Conservation (phyloP, 2,113 vertebrate species). For the Pelmatolapia mariae region DNA sequence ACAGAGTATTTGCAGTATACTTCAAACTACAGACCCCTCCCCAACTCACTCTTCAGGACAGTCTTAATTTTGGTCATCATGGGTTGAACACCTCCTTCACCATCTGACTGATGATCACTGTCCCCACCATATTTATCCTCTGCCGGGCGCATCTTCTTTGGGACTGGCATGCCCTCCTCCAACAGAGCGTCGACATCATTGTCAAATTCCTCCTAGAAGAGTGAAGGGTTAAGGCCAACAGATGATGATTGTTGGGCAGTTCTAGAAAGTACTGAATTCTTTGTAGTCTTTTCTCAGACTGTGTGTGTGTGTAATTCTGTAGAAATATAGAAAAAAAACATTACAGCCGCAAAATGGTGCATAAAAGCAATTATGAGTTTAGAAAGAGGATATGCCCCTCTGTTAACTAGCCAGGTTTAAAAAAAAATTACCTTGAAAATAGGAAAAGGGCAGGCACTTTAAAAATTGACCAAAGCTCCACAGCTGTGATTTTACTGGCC, state of each 20-base stretch:
- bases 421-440: background rate
- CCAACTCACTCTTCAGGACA: constrained; percentile 93
- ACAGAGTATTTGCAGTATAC: background rate
- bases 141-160: constrained; percentile 86
- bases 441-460: background rate
- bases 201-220: constrained; percentile 98
- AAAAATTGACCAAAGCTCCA: background rate
- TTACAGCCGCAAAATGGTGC: background rate
- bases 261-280: background rate
- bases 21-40: background rate
- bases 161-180: constrained; percentile 93
- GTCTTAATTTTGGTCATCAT: constrained; percentile 99
- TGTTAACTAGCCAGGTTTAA: background rate
- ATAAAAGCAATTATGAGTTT: background rate
- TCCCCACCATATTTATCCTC: constrained; percentile 87
- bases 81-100: constrained; percentile 91
- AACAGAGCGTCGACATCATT: constrained; percentile 96
- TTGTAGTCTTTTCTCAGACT: background rate
- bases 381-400: background rate
- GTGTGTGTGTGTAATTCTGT: background rate
- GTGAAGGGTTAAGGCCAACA: constrained; percentile 44
- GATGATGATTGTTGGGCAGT: background rate
- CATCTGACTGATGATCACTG: constrained; percentile 92
- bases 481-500: background rate
- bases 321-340: background rate